Conservation (phyloP, 2,888 invertebrate genomes). For the Stenichneumon culpator region DNA sequence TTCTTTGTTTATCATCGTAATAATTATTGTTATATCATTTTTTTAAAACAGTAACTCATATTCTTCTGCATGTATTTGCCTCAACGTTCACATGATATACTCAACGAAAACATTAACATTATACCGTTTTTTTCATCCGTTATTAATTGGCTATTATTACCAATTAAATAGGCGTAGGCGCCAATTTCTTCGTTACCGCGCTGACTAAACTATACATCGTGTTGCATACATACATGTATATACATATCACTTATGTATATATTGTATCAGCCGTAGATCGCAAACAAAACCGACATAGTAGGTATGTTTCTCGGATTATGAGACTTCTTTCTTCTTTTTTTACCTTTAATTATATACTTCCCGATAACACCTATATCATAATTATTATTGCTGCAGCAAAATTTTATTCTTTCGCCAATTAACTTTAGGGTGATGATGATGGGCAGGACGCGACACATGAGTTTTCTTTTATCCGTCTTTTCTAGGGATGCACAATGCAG, state of each 20-base stretch:
- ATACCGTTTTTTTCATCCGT: constrained; percentile 58
- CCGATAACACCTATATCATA: constrained; percentile 80
- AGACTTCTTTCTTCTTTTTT: constrained; percentile 73
- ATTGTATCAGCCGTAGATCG: constrained; percentile 48
- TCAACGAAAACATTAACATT: constrained; percentile 81
- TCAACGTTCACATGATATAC: constrained; percentile 80
- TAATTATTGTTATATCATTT: constrained; percentile 69
- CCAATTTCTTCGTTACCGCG: constrained; percentile 73
- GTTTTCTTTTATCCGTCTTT: constrained; percentile 40
- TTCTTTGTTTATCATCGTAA: constrained; percentile 59
- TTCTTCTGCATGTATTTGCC: constrained; percentile 76
- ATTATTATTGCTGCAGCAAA: constrained; percentile 87
- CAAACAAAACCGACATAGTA: constrained; percentile 47
- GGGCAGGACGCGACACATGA: constrained; percentile 62
- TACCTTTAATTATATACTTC: constrained; percentile 52
- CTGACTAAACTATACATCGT: constrained; percentile 70
- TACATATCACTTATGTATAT: constrained; percentile 65
- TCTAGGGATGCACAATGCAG: constrained; percentile 38
- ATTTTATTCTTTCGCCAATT: constrained; percentile 72
- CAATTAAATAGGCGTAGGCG: constrained; percentile 71
- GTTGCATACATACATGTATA: constrained; percentile 62
- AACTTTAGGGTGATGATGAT: constrained; percentile 60
- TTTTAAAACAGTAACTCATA: constrained; percentile 75
- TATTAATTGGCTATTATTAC: constrained; percentile 66
- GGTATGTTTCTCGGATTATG: constrained; percentile 46